Base-by-base conservation (phyloP, 2,888 invertebrate species). In the Drosophila testacea region DNA sequence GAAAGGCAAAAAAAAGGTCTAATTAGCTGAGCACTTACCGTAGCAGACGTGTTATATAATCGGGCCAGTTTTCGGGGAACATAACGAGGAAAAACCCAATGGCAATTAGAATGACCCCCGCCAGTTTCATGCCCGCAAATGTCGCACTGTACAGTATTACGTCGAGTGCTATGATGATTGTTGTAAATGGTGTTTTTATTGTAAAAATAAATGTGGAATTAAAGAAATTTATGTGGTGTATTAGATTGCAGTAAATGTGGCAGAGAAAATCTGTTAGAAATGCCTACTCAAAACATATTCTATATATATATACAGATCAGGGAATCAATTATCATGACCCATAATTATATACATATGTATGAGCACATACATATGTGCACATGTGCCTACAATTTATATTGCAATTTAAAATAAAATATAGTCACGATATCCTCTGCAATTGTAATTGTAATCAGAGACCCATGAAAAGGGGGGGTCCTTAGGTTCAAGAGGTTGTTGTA, bases 21-120 rank as follows among this genome's bases (percentile, higher is more conserved):
- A 48, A 10, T 50, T 13, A 16, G 38, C 42, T 22, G n/a, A 62
- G 81, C 90, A 91, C 94, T 93, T 94, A 97, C 97, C 97, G 95
- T 86, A 98, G 94, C 70, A 98, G 94, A 82, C 97, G 94, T 90
- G 97, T 97, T 92, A 98, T 97, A 92, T 98, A 98, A 92, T 98
- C 97, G 0, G 98, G 98, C 98, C 98, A 98, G 93, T 98, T 98
- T 92, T 97, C 97, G 0, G 98, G 98, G 85, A 98, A 96, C 96
- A 98, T 96, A 72, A 98, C 98, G 60, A 98, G 94, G 92, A 97
- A 96, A 93, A 98, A 98, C 57, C 98, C 98, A 61, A 97, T 96
- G 0, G 96, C 95, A 85, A 98, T 98, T 60, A 98, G 94, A 79
- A 98, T 96, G 91, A 98, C 96, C 32, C 98, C 98, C n/a, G 98